Percentiles rank a stretch among this genome's conserved stretches.
Conservation (phyloP, 2,113 vertebrate species). For the Noctilio leporinus region DNA sequence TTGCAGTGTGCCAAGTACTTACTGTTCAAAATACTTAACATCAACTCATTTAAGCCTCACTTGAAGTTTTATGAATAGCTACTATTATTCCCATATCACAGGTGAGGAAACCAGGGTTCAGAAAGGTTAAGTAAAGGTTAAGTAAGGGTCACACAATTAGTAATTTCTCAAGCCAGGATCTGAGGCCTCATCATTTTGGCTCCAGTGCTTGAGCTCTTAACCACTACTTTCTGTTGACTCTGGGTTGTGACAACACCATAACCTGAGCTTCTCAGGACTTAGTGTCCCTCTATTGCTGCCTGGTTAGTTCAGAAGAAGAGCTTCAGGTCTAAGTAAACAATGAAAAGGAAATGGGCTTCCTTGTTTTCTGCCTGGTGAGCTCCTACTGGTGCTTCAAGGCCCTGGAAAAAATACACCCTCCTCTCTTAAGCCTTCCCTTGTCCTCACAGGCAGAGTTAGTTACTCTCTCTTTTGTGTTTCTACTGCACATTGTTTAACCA, state of each 20-base stretch:
- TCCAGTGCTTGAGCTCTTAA: background rate
- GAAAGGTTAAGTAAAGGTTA: background rate
- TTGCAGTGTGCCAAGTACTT: background rate
- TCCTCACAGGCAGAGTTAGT: background rate
- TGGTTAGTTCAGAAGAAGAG: background rate
- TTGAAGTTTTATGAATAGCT: background rate
- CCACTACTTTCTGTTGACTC: background rate
- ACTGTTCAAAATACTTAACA: background rate
- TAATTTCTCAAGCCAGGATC: background rate
- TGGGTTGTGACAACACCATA: background rate
- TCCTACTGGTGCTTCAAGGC: background rate
- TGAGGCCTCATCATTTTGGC: background rate
- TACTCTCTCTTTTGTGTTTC: background rate
- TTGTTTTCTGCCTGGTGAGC: background rate
- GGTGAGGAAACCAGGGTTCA: background rate
- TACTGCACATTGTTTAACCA: background rate
- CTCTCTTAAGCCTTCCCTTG: background rate
- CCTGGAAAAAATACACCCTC: background rate
- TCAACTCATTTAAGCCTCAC: background rate
- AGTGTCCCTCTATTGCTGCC: accelerated
- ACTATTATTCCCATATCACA: background rate
- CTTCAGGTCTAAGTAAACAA: background rate
- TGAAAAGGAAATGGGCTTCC: background rate
- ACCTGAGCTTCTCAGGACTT: background rate
- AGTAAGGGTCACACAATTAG: background rate